A percentile compares a stretch with the other conserved stretches of the same genome.
Conservation (phyloP, 1,140 invertebrate species). For the Drosophila sucinea region DNA sequence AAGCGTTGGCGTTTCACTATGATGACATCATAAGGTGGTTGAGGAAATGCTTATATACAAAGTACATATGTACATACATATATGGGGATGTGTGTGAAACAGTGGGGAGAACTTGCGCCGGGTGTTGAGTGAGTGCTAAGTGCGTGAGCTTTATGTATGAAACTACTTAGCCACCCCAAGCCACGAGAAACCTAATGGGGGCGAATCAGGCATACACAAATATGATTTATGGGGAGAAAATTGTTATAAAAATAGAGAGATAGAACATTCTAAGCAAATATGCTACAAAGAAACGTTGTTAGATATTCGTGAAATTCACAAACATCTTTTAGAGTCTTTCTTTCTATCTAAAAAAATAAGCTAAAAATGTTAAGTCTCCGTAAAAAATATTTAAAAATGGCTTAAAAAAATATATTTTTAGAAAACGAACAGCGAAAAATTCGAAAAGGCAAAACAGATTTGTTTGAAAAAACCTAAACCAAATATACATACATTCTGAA, state of each 20-base stretch:
- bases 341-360: too few species aligned
- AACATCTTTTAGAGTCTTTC: too few species aligned
- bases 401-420: too few species aligned
- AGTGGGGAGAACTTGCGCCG: slow-evolving; percentile 7
- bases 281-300: not conserved
- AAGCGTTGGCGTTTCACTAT: slow-evolving; percentile 41
- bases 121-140: slow-evolving; percentile 69
- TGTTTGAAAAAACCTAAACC: too few species aligned
- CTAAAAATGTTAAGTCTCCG: too few species aligned
- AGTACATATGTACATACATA: not conserved
- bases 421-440: too few species aligned
- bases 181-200: not conserved
- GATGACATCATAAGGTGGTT: slow-evolving; percentile 55
- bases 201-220: slow-evolving; percentile 11
- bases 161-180: slow-evolving; percentile 22
- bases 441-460: too few species aligned
- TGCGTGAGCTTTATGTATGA: slow-evolving; percentile 49
- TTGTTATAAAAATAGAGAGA: not conserved
- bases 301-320: not conserved
- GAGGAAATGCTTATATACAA: slow-evolving; percentile 3
- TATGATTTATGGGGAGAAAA: not conserved
- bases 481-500: too few species aligned
- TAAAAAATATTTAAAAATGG: too few species aligned
- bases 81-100: slow-evolving; percentile 20
- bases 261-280: slow-evolving; percentile 1